These are phyloP conservation scores for Arion vulgaris DNA, from an alignment of 1,140 invertebrate species.

Conservation along the genomic window DNA sequence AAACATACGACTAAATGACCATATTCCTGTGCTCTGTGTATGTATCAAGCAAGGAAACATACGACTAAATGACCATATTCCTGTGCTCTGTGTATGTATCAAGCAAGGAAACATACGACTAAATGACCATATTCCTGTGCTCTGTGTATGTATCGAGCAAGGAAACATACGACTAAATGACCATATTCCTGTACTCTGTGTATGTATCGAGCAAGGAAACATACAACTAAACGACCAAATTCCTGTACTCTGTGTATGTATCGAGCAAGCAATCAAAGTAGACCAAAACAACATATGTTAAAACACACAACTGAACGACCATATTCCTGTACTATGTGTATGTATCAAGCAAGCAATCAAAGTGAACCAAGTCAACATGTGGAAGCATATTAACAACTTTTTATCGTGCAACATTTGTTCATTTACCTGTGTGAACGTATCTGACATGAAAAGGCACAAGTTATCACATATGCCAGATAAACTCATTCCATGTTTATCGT, in stretches of 20 bases:
- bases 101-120: not conserved
- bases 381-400: slow-evolving; percentile 3
- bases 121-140: not conserved
- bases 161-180: not conserved
- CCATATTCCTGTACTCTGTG: slow-evolving; percentile 1
- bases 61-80: not conserved
- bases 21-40: not conserved
- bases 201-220: not conserved
- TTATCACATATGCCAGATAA: not conserved
- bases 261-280: not conserved
- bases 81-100: not conserved
- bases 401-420: not conserved
- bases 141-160: not conserved
- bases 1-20: not conserved
- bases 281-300: no score
- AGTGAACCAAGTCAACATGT: not conserved
- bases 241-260: not conserved
- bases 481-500: not conserved
- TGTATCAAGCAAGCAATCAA: not conserved
- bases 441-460: slow-evolving; percentile 13
- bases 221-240: not conserved
- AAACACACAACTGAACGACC: not conserved
- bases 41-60: not conserved
- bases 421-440: not conserved
- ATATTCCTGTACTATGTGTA: not conserved